Base-by-base conservation (phyloP, 2,797 vertebrate species). In the Pogoniulus pusillus region DNA sequence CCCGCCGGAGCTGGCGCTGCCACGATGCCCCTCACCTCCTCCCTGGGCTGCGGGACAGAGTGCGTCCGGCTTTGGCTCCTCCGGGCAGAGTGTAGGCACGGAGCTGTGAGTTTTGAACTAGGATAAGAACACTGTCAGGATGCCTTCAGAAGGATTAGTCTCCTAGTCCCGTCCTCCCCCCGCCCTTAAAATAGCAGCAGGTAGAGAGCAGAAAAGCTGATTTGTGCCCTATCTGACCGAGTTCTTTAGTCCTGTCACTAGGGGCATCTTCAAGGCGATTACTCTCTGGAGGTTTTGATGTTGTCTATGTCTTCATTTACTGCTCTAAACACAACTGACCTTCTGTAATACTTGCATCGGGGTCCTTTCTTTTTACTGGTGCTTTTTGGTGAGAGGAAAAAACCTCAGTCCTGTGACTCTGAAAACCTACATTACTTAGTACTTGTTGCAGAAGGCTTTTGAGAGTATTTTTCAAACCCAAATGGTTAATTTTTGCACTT, bases 211-310 rank as follows among this genome's bases (percentile, higher is more conserved):
- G 89, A 58, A 92, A 94, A 95, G 90, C 92, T 90, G 95, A 90
- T 96, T 95, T 95, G 93, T 93, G 91, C 85, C 68, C 69, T 82
- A 1, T 59, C 26, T 68, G 89, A 89, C 75, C 57, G 79, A 69
- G 82, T 84, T 89, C 85, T 87, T 90, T 58, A 79, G 78, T 53
- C 29, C 9, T 83, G 79, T 93, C 92, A 87, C 35, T 91, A 59
- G 92, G 87, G 87, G 34, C 84, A 87, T 75, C 87, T 78, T 69
- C 62, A 92, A 95, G 66, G 60, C 12, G 76, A 91, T 96, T 96
- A 90, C 22, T 39, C 0, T 0, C 13, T 57, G 57, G 57, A 76
- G 66, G 54, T 80, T 54, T 89, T 82, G 54, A 37, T 90, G 41
- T 35, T 83, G 32, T 72, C 49, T 55, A 19, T 75, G 39, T 47